Evolutionary conservation across 2,113 vertebrate genomes (phyloP), one percentile per base, ranked within the genome.

Genomic region (Larimichthys crocea): DNA sequence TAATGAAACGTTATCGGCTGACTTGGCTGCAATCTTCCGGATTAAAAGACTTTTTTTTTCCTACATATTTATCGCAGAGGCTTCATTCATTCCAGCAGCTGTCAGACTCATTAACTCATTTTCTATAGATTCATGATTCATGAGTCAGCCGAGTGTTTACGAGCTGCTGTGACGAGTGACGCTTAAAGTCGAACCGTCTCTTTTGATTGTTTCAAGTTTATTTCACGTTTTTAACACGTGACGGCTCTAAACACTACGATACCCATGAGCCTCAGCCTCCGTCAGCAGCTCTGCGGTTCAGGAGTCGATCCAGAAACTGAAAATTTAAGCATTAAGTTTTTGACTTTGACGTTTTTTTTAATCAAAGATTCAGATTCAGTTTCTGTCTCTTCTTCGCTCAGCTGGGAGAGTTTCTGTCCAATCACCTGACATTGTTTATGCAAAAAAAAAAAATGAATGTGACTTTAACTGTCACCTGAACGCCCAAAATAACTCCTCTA

Each of bases 401-500:
- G 35, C 7, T 9, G 7, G 35, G 35, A 40, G 7, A 40, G 35
- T 40, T 40, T 8, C 35, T 40, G 35, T 40, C 20, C 70, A 12
- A 15, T 79, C 26, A n/a, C 29, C 12, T 5, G 17, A 50, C 42
- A 1, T 12, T 22, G 22, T 55, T 15, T 6, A 24, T 15, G 16
- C 52, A 26, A 64, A 50, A 35, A 35, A 35, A 35, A 35, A 64
- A 42, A 42, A 42, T 40, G 19, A 42, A 62, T 10, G 10, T 0
- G 46, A 26, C n/a, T 24, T 10, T 44, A 2, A 20, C 31, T n/a
- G 53, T 44, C 74, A 19, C 64, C 22, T 11, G 35, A 57, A 26
- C 12, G 24, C 66, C 31, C 44, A 57, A 64, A 82, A 78, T 46
- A 76, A 64, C 76, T 83, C 57, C 53, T 62, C 26, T 10, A 2